These are phyloP conservation scores for Chrysina gloriosa DNA, from an alignment of 2,888 invertebrate species.

Conservation along the genomic window DNA sequence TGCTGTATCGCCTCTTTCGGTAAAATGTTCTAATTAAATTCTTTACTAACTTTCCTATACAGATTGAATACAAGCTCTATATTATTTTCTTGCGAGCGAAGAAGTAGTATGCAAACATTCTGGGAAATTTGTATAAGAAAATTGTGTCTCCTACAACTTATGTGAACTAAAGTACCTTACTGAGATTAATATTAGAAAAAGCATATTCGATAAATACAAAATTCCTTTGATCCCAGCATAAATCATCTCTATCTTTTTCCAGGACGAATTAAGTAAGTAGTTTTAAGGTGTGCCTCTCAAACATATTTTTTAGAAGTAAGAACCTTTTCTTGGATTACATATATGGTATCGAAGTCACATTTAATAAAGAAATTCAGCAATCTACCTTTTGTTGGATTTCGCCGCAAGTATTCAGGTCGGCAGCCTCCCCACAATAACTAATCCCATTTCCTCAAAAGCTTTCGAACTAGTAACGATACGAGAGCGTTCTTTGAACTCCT, in stretches of 20 bases:
- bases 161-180: too few species aligned
- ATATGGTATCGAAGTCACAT: too few species aligned
- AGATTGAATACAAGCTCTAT: conserved; percentile 1
- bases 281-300: too few species aligned
- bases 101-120: background rate
- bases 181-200: too few species aligned
- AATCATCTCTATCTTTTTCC: too few species aligned
- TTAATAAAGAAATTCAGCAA: background rate
- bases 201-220: too few species aligned
- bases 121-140: too few species aligned
- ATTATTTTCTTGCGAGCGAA: background rate
- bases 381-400: background rate
- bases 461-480: background rate
- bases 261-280: too few species aligned
- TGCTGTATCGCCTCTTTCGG: background rate
- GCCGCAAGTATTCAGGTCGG: background rate
- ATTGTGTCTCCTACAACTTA: too few species aligned
- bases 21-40: conserved; percentile 7
- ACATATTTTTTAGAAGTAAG: too few species aligned
- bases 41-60: background rate
- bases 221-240: too few species aligned
- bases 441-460: background rate
- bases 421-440: background rate
- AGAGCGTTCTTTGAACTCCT: conserved; percentile 4
- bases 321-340: too few species aligned